These are phyloP conservation scores for Dolichoris vasculosae DNA, from an alignment of 1,140 invertebrate genomes.

Conservation along the genomic window DNA sequence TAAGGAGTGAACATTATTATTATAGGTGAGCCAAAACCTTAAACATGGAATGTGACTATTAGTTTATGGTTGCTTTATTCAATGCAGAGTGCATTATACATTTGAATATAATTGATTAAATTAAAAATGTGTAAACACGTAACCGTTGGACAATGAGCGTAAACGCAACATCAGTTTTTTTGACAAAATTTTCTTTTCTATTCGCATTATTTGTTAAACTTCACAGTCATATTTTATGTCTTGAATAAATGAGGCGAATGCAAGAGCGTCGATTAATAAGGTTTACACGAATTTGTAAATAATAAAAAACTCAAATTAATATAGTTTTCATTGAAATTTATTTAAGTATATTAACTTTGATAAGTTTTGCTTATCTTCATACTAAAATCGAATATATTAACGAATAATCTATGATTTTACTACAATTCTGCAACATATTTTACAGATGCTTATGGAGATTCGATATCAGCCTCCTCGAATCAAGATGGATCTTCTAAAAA, in stretches of 20 bases:
- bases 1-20: constrained; percentile 36
- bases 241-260: constrained; percentile 44
- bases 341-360: background rate
- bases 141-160: too few relatives aligned
- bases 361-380: background rate
- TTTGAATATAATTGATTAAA: background rate
- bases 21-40: constrained; percentile 44
- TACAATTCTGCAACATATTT: constrained; percentile 35
- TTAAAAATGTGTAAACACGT: background rate
- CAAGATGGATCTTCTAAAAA: background rate
- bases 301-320: constrained; percentile 15
- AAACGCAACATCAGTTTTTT: background rate
- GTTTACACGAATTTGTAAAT: constrained; percentile 22
- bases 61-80: background rate
- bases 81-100: background rate
- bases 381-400: constrained; percentile 9
- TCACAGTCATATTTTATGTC: constrained; percentile 34
- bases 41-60: constrained; percentile 43
- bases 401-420: background rate
- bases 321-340: background rate
- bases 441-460: constrained; percentile 31
- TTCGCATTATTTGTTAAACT: background rate
- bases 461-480: constrained; percentile 34
- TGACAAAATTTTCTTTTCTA: background rate
- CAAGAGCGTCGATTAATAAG: constrained; percentile 8